Percentiles rank a stretch among this genome's conserved stretches.
These are phyloP conservation scores for pig (Sus scrofa) DNA, from an alignment of 2,113 vertebrate species.

Conservation along the genomic window T2T-Sscrofa CM000822.6:21646001-21646500, in stretches of 20 bases:
- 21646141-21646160: too few relatives aligned
- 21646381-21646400: too few relatives aligned
- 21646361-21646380: too few relatives aligned
- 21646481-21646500: constrained; percentile 5
- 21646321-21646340: not conserved
- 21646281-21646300: too few relatives aligned
- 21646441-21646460: too few relatives aligned
- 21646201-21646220: too few relatives aligned
- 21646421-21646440: not conserved
- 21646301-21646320: not conserved
- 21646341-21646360: not conserved
- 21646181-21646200: too few relatives aligned
- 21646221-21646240: too few relatives aligned
- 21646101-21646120: not conserved
- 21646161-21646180: too few relatives aligned
- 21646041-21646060: not conserved
- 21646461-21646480: not conserved
- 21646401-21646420: not conserved
- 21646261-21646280: too few relatives aligned
- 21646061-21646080: not conserved
- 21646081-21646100: not conserved
- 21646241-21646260: too few relatives aligned
- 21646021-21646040: not conserved
- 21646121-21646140: not conserved
- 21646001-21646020: not conserved